Conservation (phyloP, 1,140 invertebrate species). For the Tetragonula clypearis region DNA sequence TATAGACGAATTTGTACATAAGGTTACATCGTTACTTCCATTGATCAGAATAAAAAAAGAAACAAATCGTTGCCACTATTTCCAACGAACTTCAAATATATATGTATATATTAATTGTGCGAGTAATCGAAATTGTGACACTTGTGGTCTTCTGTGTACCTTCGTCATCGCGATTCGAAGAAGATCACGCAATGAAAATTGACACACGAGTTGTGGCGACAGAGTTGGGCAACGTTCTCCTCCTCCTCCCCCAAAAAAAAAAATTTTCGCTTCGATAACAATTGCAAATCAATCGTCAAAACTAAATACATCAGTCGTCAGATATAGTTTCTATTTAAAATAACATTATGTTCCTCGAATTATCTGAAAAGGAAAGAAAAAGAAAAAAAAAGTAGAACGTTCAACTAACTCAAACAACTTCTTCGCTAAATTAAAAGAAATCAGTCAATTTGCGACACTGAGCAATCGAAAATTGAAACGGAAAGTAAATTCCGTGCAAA, state of each 20-base stretch:
- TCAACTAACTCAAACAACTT: not conserved
- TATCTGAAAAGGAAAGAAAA: not conserved
- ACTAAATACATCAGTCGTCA: not conserved
- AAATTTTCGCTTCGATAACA: not conserved
- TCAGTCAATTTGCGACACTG: not conserved
- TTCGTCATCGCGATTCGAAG: not conserved
- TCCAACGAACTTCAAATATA: not conserved
- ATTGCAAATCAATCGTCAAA: not conserved
- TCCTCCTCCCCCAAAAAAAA: no score
- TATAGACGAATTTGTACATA: conserved; percentile 13
- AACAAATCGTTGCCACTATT: not conserved
- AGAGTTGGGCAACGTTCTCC: not conserved
- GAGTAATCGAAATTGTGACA: not conserved
- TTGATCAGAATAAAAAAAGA: not conserved
- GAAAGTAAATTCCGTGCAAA: not conserved
- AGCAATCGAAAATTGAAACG: not conserved
- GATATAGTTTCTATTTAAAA: not conserved
- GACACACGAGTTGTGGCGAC: not conserved
- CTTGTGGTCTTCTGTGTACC: not conserved
- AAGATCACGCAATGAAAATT: not conserved
- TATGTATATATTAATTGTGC: not conserved
- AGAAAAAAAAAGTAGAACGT: no score
- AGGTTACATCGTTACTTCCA: not conserved
- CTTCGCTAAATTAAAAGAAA: not conserved
- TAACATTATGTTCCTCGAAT: not conserved